Conservation (phyloP, 2,797 vertebrate species). For the Channallabes apus region DNA sequence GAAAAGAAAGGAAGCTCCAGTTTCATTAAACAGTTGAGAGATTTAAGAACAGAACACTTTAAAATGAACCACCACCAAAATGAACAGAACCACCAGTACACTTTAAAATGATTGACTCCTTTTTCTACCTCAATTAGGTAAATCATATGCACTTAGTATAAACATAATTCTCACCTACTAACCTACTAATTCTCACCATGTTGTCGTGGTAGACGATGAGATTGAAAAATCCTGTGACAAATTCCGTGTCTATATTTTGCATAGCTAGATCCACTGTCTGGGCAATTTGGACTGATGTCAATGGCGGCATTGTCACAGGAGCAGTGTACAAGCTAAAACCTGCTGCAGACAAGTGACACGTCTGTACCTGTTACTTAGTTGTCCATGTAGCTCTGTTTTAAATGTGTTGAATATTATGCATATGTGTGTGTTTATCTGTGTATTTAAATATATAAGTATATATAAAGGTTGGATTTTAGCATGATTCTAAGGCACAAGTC, state of each 20-base stretch:
- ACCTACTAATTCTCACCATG: conserved; percentile 60
- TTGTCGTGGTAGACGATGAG: conserved; percentile 61
- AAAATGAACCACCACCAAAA: too few relatives aligned
- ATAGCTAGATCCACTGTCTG: conserved; percentile 63
- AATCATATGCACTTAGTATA: neutral
- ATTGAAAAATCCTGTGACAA: conserved; percentile 63
- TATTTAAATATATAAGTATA: neutral
- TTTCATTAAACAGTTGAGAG: neutral
- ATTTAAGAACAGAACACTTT: conserved; percentile 6
- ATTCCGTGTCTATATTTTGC: conserved; percentile 68
- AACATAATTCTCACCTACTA: conserved; percentile 47
- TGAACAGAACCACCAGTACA: neutral
- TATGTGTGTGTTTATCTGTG: neutral
- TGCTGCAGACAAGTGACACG: conserved; percentile 63
- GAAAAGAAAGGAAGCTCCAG: conserved; percentile 9
- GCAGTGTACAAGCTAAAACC: conserved; percentile 50
- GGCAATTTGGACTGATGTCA: conserved; percentile 61
- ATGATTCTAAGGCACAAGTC: conserved; percentile 5
- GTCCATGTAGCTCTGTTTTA: neutral
- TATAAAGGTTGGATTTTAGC: neutral
- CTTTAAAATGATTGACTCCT: neutral
- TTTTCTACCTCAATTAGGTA: neutral
- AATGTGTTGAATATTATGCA: neutral
- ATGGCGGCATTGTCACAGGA: conserved; percentile 50
- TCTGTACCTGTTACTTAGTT: conserved; percentile 48